phyloP scores from a whole-genome alignment of 2,113 vertebrate species.

The Vidua chalybeata region DNA sequence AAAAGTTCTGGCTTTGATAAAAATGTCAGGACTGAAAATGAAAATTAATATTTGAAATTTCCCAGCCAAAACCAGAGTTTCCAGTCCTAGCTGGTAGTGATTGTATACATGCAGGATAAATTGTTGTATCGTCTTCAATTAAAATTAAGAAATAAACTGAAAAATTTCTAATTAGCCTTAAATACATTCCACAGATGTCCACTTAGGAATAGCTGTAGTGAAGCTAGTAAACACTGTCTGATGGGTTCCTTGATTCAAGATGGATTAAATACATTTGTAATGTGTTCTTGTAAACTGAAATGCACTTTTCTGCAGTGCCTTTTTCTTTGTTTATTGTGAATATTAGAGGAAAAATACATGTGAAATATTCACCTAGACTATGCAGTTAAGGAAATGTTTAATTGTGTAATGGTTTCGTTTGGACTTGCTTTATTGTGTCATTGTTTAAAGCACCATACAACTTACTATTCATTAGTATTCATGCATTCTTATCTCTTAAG shows the following conservation, averaged over 20 bases:
- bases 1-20: not conserved
- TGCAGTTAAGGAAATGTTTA: not conserved
- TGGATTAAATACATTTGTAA: not conserved
- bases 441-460: not conserved
- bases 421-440: not conserved
- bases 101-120: not conserved
- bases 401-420: not conserved
- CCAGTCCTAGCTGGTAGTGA: not conserved
- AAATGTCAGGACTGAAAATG: not conserved
- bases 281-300: not conserved
- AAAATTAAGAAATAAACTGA: not conserved
- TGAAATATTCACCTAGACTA: not conserved
- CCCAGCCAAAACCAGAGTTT: not conserved
- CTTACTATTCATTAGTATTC: constrained; percentile 41
- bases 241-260: not conserved
- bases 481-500: constrained; percentile 2
- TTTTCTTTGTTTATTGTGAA: not conserved
- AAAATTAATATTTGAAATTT: not conserved
- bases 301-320: not conserved
- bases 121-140: not conserved
- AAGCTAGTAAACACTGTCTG: not conserved
- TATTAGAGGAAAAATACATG: not conserved
- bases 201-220: not conserved
- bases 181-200: not conserved
- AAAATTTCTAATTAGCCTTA: not conserved